Evolutionary conservation across 64 coral and sea anemone genomes (phyloP), one percentile per base, ranked within the genome.

Genomic region (Pocillopora verrucosa): DNA sequence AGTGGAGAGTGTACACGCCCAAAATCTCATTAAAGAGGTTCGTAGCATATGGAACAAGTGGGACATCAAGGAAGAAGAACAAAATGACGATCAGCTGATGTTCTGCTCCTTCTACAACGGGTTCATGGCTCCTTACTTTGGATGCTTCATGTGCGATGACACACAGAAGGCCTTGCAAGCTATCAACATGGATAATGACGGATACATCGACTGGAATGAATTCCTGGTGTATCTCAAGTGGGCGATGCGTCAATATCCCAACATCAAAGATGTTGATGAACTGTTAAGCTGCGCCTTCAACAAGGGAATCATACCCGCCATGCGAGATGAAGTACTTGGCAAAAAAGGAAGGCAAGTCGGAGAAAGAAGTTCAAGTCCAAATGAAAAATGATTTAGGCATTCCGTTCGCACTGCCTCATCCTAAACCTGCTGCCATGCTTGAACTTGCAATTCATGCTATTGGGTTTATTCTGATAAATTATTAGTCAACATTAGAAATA

Each of bases 61-160:
- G 90, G 90, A 92, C 61, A 37, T 92, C 38, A 5, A 77, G 63
- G 36, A 60, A 30, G 83, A 92, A 17, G 73, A 81, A 22, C 2
- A 75, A 14, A 73, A 30, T 45, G 90, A 92, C 76, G 72, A 91
- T 7, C 56, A 14, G 17, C 72, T 93, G 51, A 86, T 84, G 58
- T 93, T 93, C 61, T 59, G 89, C 19, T 59, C 91, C 72, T 93
- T 93, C 86, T 93, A 93, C 86, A 93, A 93, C 80, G 91, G 91
- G 11, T 93, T 93, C 77, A 61, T 93, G 85, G 91, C 85, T 16
- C 86, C 91, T 11, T 93, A 93, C 36, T 93, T 93, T 75, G 91
- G 91, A 65, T 93, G 92, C 36, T 93, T 82, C 59, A 69, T 68
- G 64, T 93, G 92, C 19, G 69, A 84, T 19, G 86, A 88, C 60